A percentile compares a stretch with the other conserved stretches of the same genome.
These are phyloP conservation scores for Psittacula cyanocephala DNA, from an alignment of 2,113 vertebrate genomes.

Conservation along the genomic window DNA sequence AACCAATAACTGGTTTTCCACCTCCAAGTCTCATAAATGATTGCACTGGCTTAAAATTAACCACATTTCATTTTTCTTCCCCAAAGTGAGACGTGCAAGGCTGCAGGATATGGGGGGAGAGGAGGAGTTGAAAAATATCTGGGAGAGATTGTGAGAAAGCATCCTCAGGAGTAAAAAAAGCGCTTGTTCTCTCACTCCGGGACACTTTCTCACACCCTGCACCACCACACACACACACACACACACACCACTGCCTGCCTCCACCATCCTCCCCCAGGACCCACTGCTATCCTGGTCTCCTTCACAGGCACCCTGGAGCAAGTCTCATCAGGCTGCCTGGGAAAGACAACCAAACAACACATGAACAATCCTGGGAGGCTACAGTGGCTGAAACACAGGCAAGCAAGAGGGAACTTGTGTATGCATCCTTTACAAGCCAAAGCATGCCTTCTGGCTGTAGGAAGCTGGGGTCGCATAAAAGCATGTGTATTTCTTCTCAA, in stretches of 20 bases:
- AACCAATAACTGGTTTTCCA: slow-evolving; percentile 49
- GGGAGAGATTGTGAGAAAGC: background rate
- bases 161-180: background rate
- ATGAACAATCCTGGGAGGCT: fast-evolving
- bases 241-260: background rate
- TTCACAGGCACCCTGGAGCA: background rate
- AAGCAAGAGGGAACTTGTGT: fast-evolving
- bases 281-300: background rate
- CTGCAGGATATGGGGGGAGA: background rate
- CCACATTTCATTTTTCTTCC: background rate
- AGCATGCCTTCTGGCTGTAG: background rate
- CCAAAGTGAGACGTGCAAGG: background rate
- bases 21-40: slow-evolving; percentile 9
- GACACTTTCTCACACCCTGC: background rate
- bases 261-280: fast-evolving
- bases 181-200: fast-evolving
- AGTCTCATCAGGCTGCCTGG: fast-evolving
- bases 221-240: no score
- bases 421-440: background rate
- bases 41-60: slow-evolving; percentile 50
- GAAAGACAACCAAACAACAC: background rate
- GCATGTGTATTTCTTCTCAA: background rate
- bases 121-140: background rate
- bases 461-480: background rate
- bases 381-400: fast-evolving